Base-by-base conservation (phyloP, 2,113 vertebrate genomes). In the Gulo gulo region DNA sequence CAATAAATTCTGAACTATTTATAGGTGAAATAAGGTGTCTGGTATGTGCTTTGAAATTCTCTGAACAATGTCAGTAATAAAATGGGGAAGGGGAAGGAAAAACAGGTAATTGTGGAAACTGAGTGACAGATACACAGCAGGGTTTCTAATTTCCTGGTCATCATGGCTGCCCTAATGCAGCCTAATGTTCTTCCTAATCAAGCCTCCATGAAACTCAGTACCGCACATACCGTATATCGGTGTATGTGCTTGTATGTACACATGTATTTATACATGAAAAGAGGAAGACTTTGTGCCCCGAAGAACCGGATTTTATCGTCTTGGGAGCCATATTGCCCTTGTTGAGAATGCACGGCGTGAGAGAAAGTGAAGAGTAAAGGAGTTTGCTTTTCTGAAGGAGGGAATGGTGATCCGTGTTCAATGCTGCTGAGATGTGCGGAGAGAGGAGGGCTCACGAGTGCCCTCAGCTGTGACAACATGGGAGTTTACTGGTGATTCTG, bases 201-300 rank as follows among this genome's bases (percentile, higher is more conserved):
- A 34, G 16, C 57, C 5, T 2, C 36, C 67, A 0, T 34, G 31
- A 82, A 13, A 45, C 47, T 57, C 36, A 59, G 24, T 50, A 26
- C 11, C 6, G 3, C 42, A 47, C 23, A 14, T 5, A 67, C 61
- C 31, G 6, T 36, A 0, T 81, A 18, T 67, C 57, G 2, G 7
- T 10, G 65, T 10, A 1, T 31, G 2, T 34, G 20, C 57, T 13
- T 14, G 0, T 20, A 1, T 55, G 14, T 79, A 7, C 23, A 24
- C 29, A 2, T 31, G 23, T 50, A 31, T 76, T 91, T 42, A 29
- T 20, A n/a, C 16, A 15, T 52, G 29, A 76, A 59, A 89, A 21
- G 24, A 31, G 45, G 34, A 34, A 45, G 84, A 13, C 21, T 31
- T 55, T 39, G 36, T 47, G 39, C 13, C 31, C 34, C 55, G 14